A percentile compares a stretch with the other conserved stretches of the same genome.
Conservation (phyloP, 2,113 vertebrate genomes). For the Toxostoma redivivum region DNA sequence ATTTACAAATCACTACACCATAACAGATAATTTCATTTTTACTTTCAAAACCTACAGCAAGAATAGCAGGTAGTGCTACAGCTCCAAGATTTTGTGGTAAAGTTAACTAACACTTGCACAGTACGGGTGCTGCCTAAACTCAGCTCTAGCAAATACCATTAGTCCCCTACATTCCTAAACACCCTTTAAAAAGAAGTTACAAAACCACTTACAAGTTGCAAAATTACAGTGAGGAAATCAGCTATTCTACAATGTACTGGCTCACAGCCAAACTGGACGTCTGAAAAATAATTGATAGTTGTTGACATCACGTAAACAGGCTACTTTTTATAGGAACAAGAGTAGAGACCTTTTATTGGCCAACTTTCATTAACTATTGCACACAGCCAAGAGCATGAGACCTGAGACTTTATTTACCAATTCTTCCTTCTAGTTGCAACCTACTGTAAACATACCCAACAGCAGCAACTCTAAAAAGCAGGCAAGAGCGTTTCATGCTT, state of each 20-base stretch:
- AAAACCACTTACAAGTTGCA: background rate
- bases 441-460: background rate
- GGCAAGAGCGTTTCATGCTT: background rate
- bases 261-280: background rate
- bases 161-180: background rate
- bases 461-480: background rate
- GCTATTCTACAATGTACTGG: background rate
- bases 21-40: constrained; percentile 34
- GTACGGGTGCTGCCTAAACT: background rate
- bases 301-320: background rate
- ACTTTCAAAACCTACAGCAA: background rate
- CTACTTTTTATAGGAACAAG: background rate
- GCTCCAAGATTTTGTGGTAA: background rate
- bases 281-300: background rate
- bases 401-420: background rate
- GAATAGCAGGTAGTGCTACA: constrained; percentile 9
- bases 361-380: background rate
- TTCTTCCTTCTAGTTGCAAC: background rate
- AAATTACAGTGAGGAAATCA: background rate
- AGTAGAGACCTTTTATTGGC: background rate
- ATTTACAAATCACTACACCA: constrained; percentile 15
- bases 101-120: background rate
- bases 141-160: background rate
- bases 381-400: background rate
- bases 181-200: background rate